Evolutionary conservation across 2,888 invertebrate genomes (phyloP).

Genomic region (Rhogogaster chlorosoma): DNA sequence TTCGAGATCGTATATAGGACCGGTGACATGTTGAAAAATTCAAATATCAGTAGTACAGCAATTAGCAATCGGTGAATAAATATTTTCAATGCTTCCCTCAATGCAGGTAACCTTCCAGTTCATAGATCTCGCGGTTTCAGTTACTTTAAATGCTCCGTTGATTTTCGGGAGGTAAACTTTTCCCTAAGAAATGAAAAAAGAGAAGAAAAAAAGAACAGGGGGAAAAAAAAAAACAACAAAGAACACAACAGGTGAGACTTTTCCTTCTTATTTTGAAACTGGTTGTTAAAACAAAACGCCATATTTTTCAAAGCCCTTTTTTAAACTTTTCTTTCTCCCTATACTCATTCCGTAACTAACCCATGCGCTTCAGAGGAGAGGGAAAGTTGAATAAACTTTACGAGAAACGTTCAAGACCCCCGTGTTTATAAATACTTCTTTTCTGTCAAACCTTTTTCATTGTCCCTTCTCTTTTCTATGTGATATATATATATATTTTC

Average conservation of each 20-base stretch:
- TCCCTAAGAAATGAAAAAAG: not conserved
- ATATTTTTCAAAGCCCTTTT: not conserved
- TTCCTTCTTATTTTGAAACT: not conserved
- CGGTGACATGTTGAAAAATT: conserved; percentile 31
- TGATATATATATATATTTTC: not conserved
- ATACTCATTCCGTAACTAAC: not conserved
- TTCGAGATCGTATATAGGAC: not conserved
- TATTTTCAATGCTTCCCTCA: not conserved
- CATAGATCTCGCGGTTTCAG: not conserved
- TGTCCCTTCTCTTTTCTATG: not conserved
- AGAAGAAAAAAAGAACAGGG: not conserved
- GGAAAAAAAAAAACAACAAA: not conserved
- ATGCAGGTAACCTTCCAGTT: too few relatives aligned
- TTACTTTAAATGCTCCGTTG: not conserved
- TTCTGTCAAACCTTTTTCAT: not conserved
- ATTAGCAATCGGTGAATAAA: not conserved
- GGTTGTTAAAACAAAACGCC: conserved; percentile 18
- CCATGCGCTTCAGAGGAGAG: not conserved
- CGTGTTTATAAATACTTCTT: not conserved
- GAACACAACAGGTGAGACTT: not conserved
- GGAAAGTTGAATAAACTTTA: conserved; percentile 25
- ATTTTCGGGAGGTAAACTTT: not conserved
- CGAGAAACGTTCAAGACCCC: not conserved
- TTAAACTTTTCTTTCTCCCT: conserved; percentile 22
- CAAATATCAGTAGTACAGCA: not conserved